Evolutionary conservation across 2,797 vertebrate genomes (phyloP).

Genomic region (Acipenser ruthenus): DNA sequence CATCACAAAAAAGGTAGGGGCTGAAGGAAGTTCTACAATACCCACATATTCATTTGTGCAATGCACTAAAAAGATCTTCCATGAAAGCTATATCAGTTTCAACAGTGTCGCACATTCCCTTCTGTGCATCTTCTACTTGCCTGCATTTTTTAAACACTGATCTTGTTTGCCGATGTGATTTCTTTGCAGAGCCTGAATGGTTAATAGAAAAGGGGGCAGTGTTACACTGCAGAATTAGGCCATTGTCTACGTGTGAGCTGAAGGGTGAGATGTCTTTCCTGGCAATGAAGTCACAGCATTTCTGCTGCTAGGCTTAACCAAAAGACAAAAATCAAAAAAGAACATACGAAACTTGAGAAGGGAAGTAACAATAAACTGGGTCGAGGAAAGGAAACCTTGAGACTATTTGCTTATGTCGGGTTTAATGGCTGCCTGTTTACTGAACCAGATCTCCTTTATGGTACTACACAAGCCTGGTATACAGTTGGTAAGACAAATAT

Average conservation of each 20-base stretch:
- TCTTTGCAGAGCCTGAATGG: constrained; percentile 38
- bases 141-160: constrained; percentile 19
- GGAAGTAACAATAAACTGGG: neutral
- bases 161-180: constrained; percentile 49
- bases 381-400: too few species aligned
- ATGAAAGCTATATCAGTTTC: constrained; percentile 37
- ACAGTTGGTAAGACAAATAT: too few species aligned
- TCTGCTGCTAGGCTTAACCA: constrained; percentile 35
- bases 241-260: constrained; percentile 54
- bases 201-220: constrained; percentile 58
- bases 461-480: too few species aligned
- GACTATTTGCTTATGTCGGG: too few species aligned
- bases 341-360: constrained; percentile 24
- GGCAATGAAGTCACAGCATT: constrained; percentile 50
- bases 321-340: constrained; percentile 22
- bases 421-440: too few species aligned
- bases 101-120: neutral
- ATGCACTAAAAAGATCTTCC: constrained; percentile 44
- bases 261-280: constrained; percentile 51
- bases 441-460: too few species aligned
- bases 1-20: constrained; percentile 13
- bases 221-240: constrained; percentile 63
- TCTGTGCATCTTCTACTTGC: constrained; percentile 30
- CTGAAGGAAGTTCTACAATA: constrained; percentile 43
- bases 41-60: constrained; percentile 41